Base-by-base conservation (phyloP, 2,113 vertebrate genomes). In the Pangasianodon hypophthalmus region DNA sequence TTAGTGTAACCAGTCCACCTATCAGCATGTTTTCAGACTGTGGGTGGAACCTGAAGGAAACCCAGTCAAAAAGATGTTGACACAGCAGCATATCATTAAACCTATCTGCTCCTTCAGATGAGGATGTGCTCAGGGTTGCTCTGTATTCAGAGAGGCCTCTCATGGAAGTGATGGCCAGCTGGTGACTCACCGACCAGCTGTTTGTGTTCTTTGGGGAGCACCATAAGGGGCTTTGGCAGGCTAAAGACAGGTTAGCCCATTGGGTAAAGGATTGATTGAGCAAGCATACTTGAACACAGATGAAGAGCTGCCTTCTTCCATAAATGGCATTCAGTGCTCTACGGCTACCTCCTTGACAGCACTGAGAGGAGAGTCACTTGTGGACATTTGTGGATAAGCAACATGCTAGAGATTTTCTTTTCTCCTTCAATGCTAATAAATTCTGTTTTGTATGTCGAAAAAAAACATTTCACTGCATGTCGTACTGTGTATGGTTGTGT, bases 121-220 rank as follows among this genome's bases (percentile, higher is more conserved):
- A 10, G 29, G 13, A 77, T 54, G 50, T 82, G 50, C 29, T 8
- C 16, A 54, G 14, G 1, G 29, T 32, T 82, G n/a, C 13, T 81
- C 16, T 54, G 50, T 54, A 77, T 54, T 82, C 24, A 32, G 46
- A 0, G 1, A 50, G 50, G 50, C 29, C 50, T 82, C 13, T 82
- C 6, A 81, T 81, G 48, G 48, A 52, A 3, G 48, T 18, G 48
- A 81, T 82, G 50, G n/a, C 16, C 79, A 32, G 6, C 50, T 37
- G 48, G 46, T 82, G 50, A 82, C 79, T 82, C n/a, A 82, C 79
- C 56, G 79, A 82, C 79, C 29, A 54, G 16, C 50, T 82, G 79
- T 80, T 83, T 83, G 81, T 58, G 82, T 84, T 84, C 80, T 84
- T 62, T 60, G 16, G 21, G 24, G 19, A 84, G 9, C 32, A 44